Evolutionary conservation across 1,140 invertebrate genomes (phyloP).

Genomic region (Pseudoatta argentina): DNA sequence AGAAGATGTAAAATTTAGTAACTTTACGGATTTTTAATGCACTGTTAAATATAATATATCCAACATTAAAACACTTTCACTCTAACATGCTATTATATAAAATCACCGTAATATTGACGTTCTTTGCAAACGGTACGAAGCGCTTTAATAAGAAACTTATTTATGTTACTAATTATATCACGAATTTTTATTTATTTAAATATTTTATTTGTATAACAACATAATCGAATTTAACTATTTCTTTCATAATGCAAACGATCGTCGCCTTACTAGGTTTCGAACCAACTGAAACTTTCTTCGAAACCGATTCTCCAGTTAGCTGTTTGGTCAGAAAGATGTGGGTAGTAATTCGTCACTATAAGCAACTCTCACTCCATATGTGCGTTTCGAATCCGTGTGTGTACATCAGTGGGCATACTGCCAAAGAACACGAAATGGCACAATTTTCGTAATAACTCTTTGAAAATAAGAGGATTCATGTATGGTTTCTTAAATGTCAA

Average conservation of each 20-base stretch:
- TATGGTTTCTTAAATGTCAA: constrained; percentile 43
- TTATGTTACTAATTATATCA: background rate
- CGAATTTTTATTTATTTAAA: background rate
- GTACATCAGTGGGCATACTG: background rate
- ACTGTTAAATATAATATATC: constrained; percentile 22
- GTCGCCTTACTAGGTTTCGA: constrained; percentile 64
- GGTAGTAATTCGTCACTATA: constrained; percentile 76
- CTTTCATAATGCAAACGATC: constrained; percentile 46
- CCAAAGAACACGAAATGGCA: constrained; percentile 31
- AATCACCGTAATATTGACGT: background rate
- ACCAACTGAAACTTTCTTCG: constrained; percentile 80
- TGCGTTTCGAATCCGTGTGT: background rate
- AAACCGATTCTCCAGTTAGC: constrained; percentile 76
- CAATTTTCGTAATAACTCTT: constrained; percentile 41
- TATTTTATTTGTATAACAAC: background rate
- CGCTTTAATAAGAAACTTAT: background rate
- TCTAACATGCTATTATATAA: background rate
- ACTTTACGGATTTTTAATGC: background rate
- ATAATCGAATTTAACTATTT: background rate
- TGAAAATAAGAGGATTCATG: constrained; percentile 27
- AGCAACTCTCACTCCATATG: constrained; percentile 78
- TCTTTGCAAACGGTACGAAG: background rate
- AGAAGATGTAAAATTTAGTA: background rate
- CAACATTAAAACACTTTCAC: constrained; percentile 16
- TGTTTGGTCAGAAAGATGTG: constrained; percentile 74